Evolutionary conservation across 2,888 invertebrate genomes (phyloP).

Genomic region (Drosophila setosimentum): DNA sequence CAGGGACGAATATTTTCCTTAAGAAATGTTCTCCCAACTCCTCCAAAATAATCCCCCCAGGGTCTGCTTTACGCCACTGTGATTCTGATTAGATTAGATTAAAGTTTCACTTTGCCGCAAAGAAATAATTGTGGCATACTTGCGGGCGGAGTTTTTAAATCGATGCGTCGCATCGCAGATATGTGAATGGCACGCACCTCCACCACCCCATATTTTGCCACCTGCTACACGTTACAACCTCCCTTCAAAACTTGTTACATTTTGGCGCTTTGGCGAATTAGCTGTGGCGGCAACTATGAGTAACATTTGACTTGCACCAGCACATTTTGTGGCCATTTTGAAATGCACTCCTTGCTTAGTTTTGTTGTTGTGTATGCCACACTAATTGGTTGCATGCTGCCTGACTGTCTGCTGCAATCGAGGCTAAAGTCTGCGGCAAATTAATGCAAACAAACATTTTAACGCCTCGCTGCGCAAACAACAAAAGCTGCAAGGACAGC

Average conservation of each 20-base stretch:
- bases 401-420: conserved; percentile 23
- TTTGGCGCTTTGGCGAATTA: conserved; percentile 41
- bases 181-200: conserved; percentile 10
- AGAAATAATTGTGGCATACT: conserved; percentile 45
- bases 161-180: conserved; percentile 36
- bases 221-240: background rate
- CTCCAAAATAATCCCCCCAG: background rate
- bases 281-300: conserved; percentile 26
- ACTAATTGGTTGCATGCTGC: conserved; percentile 61
- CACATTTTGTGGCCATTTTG: conserved; percentile 36
- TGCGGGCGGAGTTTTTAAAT: conserved; percentile 50
- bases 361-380: conserved; percentile 26
- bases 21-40: background rate
- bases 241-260: conserved; percentile 30
- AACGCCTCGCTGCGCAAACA: conserved; percentile 69
- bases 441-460: conserved; percentile 81
- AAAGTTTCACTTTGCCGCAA: conserved; percentile 29
- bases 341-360: conserved; percentile 3
- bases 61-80: background rate
- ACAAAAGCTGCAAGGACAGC: conserved; percentile 25
- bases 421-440: conserved; percentile 71
- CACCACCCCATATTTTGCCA: background rate
- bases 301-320: conserved; percentile 19
- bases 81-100: conserved; percentile 48
- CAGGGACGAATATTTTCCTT: background rate